Conservation (phyloP, 2,113 vertebrate species). For the Rhea pennata region DNA sequence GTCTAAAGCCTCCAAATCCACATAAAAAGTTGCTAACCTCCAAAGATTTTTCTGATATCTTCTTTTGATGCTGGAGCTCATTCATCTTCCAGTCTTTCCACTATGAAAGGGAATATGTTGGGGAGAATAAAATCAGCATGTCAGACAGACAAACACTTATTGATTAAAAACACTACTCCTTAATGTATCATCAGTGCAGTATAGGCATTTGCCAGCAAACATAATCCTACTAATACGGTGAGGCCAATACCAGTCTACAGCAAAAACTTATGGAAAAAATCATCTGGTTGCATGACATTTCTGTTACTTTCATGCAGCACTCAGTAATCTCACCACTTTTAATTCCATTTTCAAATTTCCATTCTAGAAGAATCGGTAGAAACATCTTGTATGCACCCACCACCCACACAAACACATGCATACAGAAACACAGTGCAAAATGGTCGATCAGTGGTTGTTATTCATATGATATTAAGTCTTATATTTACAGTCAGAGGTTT, state of each 20-base stretch:
- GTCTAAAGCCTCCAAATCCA: constrained; percentile 40
- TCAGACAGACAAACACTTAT: background rate
- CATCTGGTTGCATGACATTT: background rate
- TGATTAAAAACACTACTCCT: constrained; percentile 37
- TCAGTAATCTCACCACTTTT: constrained; percentile 32
- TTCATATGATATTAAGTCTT: background rate
- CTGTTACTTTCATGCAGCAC: background rate
- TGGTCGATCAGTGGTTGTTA: background rate
- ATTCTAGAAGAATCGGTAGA: background rate
- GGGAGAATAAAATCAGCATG: background rate
- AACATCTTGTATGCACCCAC: constrained; percentile 46
- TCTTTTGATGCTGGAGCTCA: constrained; percentile 29
- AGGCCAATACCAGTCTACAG: background rate
- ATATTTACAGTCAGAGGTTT: background rate
- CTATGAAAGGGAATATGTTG: background rate
- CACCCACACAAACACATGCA: constrained; percentile 1
- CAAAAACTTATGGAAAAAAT: background rate
- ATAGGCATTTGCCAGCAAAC: constrained; percentile 14
- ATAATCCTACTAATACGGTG: background rate
- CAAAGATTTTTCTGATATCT: constrained; percentile 22
- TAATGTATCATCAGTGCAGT: background rate
- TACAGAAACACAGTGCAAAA: background rate
- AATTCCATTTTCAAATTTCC: constrained; percentile 38
- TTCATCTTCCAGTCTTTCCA: background rate
- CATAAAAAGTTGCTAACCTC: constrained; percentile 33